A percentile compares a stretch with the other conserved stretches of the same genome.
Evolutionary conservation across 2,888 invertebrate genomes (phyloP).

Genomic region (Prenolepis imparis): DNA sequence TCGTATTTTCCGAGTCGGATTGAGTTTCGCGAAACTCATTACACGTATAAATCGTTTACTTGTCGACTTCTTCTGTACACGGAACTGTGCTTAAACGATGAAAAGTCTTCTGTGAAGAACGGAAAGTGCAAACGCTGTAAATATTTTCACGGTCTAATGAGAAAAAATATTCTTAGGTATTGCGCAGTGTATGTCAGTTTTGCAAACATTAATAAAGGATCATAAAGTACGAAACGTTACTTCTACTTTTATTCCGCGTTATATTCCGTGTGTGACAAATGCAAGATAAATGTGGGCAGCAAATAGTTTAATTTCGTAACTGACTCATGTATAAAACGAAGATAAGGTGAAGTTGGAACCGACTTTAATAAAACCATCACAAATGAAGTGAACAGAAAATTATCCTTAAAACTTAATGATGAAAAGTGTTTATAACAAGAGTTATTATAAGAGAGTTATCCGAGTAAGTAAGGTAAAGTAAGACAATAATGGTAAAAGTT

Average conservation of each 20-base stretch:
- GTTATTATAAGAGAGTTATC: slow-evolving; percentile 50
- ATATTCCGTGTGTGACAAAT: neutral
- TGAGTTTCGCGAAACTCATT: slow-evolving; percentile 42
- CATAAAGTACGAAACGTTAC: neutral
- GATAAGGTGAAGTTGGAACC: neutral
- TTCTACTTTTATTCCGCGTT: neutral
- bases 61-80: neutral
- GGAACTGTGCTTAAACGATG: neutral
- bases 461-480: slow-evolving; percentile 41
- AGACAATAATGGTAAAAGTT: slow-evolving; percentile 52
- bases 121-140: neutral
- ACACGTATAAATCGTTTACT: slow-evolving; percentile 47
- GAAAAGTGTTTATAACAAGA: slow-evolving; percentile 51
- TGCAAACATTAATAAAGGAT: neutral
- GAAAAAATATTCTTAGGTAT: neutral
- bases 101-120: neutral
- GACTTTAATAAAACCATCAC: slow-evolving; percentile 35
- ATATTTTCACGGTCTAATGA: neutral
- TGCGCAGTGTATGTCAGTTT: neutral
- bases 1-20: slow-evolving; percentile 44
- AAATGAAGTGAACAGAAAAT: slow-evolving; percentile 44
- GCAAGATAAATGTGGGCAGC: neutral
- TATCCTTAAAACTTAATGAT: slow-evolving; percentile 43
- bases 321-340: slow-evolving; percentile 3
- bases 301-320: slow-evolving; percentile 5